Conservation (phyloP, 2,888 invertebrate genomes). For the Drosophila acutilabella region DNA sequence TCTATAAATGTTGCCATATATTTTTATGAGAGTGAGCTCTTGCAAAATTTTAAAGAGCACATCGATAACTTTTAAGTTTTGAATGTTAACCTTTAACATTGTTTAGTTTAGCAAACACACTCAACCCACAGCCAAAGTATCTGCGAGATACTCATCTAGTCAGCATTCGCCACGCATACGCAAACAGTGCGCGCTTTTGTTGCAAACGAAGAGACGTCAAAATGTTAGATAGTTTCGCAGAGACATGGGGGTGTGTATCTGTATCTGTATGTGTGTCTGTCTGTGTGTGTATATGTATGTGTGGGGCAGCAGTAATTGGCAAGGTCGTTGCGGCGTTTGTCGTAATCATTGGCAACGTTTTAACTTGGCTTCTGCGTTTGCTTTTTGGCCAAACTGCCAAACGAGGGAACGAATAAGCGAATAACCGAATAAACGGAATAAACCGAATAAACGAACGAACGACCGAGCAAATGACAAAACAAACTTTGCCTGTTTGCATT, state of each 20-base stretch:
- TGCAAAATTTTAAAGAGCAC: conserved; percentile 49
- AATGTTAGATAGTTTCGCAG: conserved; percentile 15
- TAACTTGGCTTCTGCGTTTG: conserved; percentile 61
- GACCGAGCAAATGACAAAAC: conserved; percentile 60
- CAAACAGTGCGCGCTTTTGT: conserved; percentile 54
- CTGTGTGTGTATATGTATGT: conserved; percentile 6
- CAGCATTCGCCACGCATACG: conserved; percentile 59
- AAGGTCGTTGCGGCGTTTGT: conserved; percentile 84
- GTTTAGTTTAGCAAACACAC: conserved; percentile 30
- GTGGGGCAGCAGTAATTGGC: conserved; percentile 76
- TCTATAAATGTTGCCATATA: conserved; percentile 2
- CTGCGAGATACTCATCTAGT: conserved; percentile 43
- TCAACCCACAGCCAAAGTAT: conserved; percentile 1
- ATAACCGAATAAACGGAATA: conserved; percentile 26
- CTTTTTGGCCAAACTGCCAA: conserved; percentile 65
- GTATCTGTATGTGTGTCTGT: conserved; percentile 1
- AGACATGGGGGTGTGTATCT: conserved; percentile 23
- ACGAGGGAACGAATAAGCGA: conserved; percentile 33
- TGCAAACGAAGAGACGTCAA: conserved; percentile 25
- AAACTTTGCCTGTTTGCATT: conserved; percentile 69
- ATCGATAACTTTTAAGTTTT: conserved; percentile 41
- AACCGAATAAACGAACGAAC: conserved; percentile 19
- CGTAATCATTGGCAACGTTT: conserved; percentile 76
- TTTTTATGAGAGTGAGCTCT: conserved; percentile 14
- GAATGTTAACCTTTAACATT: conserved; percentile 64